phyloP scores from a whole-genome alignment of 2,113 vertebrate species.

The Prinia subflava region DNA sequence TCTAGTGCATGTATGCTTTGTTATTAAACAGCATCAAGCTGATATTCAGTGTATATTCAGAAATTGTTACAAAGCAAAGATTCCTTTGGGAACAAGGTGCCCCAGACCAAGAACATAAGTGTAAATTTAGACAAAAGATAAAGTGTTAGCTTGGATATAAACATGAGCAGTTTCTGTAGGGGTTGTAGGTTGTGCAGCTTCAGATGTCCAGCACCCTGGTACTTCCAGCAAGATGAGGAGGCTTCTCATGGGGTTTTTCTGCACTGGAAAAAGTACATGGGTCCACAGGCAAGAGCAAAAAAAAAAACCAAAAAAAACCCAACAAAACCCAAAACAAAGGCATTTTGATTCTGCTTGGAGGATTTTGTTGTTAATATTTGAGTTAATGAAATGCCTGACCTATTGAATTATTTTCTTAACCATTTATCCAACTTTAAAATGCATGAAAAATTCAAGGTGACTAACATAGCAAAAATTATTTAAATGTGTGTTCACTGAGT shows the following conservation, averaged over 20 bases:
- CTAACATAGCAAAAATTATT: conserved; percentile 13
- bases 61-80: not conserved
- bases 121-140: not conserved
- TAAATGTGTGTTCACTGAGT: conserved; percentile 14
- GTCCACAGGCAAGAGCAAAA: not conserved
- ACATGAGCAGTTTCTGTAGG: not conserved
- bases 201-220: not conserved
- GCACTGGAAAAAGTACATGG: not conserved
- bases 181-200: not conserved
- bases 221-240: not conserved
- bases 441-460: conserved; percentile 13
- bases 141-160: not conserved
- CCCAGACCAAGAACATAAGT: not conserved
- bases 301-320: not conserved
- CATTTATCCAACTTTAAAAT: conserved; percentile 40
- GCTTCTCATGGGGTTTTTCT: not conserved
- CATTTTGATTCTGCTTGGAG: not conserved
- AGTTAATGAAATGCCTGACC: conserved; percentile 22
- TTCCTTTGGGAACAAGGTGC: not conserved
- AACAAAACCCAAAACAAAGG: no score
- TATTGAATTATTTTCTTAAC: conserved; percentile 41
- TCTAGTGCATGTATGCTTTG: not conserved
- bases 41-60: not conserved
- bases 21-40: not conserved
- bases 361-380: conserved; percentile 32